Conservation (phyloP, 2,888 invertebrate species). For the Tanypteryx hageni region DNA sequence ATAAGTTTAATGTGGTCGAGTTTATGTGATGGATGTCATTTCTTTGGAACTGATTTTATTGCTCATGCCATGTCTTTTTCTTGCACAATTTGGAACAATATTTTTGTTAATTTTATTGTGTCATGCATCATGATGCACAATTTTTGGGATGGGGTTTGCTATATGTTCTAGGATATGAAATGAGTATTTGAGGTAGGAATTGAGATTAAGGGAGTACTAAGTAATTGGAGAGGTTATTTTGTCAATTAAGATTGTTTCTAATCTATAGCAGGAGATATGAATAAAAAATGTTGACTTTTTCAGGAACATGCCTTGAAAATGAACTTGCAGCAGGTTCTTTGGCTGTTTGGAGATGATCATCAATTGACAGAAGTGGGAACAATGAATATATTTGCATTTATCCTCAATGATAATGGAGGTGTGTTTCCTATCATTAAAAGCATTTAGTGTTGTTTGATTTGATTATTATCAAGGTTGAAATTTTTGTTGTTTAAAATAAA, state of each 20-base stretch:
- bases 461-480: too few relatives aligned
- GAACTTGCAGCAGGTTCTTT: slow-evolving; percentile 95
- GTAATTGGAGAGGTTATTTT: background rate
- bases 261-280: background rate
- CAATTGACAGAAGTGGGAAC: slow-evolving; percentile 98
- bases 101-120: background rate
- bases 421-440: slow-evolving; percentile 70
- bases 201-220: background rate
- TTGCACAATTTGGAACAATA: background rate
- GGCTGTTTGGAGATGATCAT: slow-evolving; percentile 96
- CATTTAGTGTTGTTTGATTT: too few relatives aligned
- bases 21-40: background rate
- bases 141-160: background rate
- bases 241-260: background rate
- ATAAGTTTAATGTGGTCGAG: background rate
- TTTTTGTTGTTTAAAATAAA: too few relatives aligned
- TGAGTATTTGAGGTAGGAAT: background rate
- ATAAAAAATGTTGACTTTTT: slow-evolving; percentile 59
- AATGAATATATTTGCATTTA: slow-evolving; percentile 97
- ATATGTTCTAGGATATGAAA: background rate
- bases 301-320: slow-evolving; percentile 84
- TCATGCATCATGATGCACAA: slow-evolving; percentile 16
- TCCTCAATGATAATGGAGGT: slow-evolving; percentile 94
- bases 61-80: background rate
- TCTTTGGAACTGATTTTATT: background rate